A percentile compares a stretch with the other conserved stretches of the same genome.
Conservation (phyloP, 2,797 vertebrate species). For the Choloepus didactylus region DNA sequence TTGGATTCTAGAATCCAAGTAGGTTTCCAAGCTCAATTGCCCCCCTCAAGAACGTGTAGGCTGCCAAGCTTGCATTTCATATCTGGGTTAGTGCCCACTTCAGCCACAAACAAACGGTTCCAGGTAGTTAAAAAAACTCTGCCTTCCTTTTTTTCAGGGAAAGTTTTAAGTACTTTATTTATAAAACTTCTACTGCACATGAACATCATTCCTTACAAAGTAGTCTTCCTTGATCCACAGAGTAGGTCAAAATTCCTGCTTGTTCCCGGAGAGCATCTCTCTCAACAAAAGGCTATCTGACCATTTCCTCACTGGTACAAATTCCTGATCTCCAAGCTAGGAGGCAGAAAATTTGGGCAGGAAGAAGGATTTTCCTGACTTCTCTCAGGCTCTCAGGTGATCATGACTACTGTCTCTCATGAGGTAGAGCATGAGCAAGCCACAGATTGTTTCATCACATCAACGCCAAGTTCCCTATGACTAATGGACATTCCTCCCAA, state of each 20-base stretch:
- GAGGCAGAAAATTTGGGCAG: neutral
- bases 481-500: neutral
- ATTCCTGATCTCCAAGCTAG: neutral
- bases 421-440: neutral
- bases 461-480: neutral
- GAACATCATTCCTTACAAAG: neutral
- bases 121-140: neutral
- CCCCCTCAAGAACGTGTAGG: neutral
- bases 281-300: neutral
- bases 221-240: neutral
- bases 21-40: neutral
- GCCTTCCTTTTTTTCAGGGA: neutral
- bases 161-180: neutral
- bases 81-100: neutral
- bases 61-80: neutral
- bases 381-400: neutral
- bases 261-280: neutral
- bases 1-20: constrained; percentile 8
- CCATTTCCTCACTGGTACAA: neutral
- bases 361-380: neutral
- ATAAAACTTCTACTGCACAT: neutral
- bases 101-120: neutral
- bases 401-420: neutral
- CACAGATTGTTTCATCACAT: neutral
- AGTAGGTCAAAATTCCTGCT: neutral